These are phyloP conservation scores for Leucoraja ocellata DNA, from an alignment of 2,797 vertebrate species.

Conservation along the genomic window DNA sequence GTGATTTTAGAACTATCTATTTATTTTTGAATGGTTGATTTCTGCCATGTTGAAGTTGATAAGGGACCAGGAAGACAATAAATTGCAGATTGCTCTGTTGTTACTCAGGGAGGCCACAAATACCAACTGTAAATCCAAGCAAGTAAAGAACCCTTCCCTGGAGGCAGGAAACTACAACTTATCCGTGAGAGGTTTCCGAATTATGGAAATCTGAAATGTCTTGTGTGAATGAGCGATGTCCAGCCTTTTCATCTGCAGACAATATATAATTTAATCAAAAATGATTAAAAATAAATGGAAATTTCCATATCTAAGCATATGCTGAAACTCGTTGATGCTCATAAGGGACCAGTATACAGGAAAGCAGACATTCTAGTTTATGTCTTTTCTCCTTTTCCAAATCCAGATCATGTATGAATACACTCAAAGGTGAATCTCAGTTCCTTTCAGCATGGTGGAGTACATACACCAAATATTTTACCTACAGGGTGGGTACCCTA, in stretches of 20 bases:
- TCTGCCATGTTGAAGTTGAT: background rate
- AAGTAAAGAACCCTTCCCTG: background rate
- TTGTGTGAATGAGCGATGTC: background rate
- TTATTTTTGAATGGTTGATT: background rate
- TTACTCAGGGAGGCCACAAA: background rate
- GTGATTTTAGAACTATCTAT: background rate
- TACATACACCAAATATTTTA: background rate
- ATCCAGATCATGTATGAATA: background rate
- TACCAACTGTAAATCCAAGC: background rate
- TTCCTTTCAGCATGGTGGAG: background rate
- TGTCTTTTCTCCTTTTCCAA: background rate
- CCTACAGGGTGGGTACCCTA: no score
- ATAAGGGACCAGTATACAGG: background rate
- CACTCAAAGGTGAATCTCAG: background rate
- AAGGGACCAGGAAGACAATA: background rate
- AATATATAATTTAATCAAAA: slow-evolving; percentile 2
- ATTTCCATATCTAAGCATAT: background rate
- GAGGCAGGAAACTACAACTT: background rate
- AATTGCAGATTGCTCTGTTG: background rate
- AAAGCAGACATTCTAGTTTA: background rate
- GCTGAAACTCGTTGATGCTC: background rate
- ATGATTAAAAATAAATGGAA: background rate
- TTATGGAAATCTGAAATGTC: background rate
- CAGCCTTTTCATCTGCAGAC: background rate
- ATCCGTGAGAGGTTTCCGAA: background rate